These are phyloP conservation scores for Potamilus streckersoni DNA, from an alignment of 1,140 invertebrate species.

Conservation along the genomic window DNA sequence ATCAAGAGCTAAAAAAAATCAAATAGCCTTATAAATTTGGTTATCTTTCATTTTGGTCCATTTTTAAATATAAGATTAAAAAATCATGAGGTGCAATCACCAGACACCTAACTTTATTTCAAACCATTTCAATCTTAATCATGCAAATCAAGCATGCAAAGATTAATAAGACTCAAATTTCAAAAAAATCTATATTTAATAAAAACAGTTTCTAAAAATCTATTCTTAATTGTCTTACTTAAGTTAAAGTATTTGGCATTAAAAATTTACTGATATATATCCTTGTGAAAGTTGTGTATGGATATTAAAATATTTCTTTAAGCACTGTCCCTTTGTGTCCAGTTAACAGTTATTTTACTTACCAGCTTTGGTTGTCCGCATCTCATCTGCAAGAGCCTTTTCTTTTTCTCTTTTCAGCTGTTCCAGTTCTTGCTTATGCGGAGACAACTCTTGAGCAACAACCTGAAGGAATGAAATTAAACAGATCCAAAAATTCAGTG, in stretches of 20 bases:
- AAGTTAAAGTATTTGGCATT: too few relatives aligned
- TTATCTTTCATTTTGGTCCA: neutral
- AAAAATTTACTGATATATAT: too few relatives aligned
- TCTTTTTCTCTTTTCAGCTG: conserved; percentile 59
- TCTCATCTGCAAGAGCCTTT: conserved; percentile 58
- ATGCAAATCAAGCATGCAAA: neutral
- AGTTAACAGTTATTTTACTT: conserved; percentile 4
- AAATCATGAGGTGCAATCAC: neutral
- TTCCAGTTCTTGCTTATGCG: conserved; percentile 54
- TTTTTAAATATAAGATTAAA: neutral
- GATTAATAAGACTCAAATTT: too few relatives aligned
- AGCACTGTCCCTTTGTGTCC: neutral
- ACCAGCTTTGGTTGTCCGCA: conserved; percentile 61
- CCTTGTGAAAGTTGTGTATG: too few relatives aligned
- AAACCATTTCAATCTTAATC: neutral
- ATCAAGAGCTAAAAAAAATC: conserved; percentile 53
- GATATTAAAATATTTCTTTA: neutral
- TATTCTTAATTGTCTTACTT: too few relatives aligned
- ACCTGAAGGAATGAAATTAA: neutral
- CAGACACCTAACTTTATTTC: neutral
- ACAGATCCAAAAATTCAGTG: neutral
- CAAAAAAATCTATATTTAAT: too few relatives aligned
- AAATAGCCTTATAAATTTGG: neutral
- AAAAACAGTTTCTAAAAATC: too few relatives aligned
- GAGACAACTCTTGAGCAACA: conserved; percentile 32